phyloP scores from a whole-genome alignment of 1,140 invertebrate species.

The Copidosoma floridanum region DNA sequence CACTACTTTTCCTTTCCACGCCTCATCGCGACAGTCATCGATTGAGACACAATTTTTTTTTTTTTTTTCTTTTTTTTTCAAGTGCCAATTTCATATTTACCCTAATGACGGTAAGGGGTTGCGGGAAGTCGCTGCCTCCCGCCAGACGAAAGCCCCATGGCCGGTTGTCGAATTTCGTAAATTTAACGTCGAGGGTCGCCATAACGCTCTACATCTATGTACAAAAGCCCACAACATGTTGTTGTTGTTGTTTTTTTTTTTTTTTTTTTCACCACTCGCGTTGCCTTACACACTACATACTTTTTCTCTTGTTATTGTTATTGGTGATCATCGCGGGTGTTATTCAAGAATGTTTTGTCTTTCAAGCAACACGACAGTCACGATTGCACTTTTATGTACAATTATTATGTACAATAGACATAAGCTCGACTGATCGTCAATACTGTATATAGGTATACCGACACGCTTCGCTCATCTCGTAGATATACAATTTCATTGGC shows the following conservation, averaged over 20 bases:
- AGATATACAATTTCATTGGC: too few relatives aligned
- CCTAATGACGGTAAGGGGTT: conserved; percentile 78
- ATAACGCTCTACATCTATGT: conserved; percentile 55
- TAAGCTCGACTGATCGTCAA: too few relatives aligned
- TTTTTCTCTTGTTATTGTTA: too few relatives aligned
- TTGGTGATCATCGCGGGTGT: too few relatives aligned
- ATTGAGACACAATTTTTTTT: not conserved
- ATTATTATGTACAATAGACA: too few relatives aligned
- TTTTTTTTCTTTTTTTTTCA: too few relatives aligned
- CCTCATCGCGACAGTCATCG: not conserved
- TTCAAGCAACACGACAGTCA: too few relatives aligned
- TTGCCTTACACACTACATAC: too few relatives aligned
- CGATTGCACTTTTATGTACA: too few relatives aligned
- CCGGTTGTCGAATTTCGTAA: conserved; percentile 63
- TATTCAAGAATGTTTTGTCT: too few relatives aligned
- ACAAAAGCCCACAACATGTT: conserved; percentile 27
- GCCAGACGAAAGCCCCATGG: conserved; percentile 88
- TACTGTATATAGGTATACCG: not conserved
- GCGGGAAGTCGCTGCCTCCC: conserved; percentile 79
- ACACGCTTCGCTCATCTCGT: conserved; percentile 2
- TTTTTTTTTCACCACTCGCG: too few relatives aligned
- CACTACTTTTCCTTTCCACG: not conserved
- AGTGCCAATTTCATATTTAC: conserved; percentile 56
- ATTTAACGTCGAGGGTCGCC: conserved; percentile 55
- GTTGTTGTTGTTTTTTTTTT: not conserved